phyloP scores from a whole-genome alignment of 2,797 vertebrate species.

The Sebastes itinus region DNA sequence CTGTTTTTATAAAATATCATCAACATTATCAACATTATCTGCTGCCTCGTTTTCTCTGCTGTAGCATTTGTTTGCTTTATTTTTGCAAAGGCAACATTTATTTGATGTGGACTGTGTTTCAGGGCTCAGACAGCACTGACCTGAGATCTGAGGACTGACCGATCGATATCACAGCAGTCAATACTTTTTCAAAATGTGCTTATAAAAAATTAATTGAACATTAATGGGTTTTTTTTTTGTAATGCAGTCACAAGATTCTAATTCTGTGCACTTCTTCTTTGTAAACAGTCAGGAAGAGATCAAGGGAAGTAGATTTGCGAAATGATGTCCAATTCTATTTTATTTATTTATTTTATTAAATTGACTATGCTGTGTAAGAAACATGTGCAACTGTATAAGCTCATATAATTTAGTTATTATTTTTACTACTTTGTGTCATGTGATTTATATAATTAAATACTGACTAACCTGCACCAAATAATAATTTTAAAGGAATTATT shows the following conservation, averaged over 20 bases:
- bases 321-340: neutral
- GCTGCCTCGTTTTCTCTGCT: neutral
- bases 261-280: neutral
- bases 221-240: neutral
- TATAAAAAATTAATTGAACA: neutral
- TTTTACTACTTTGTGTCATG: neutral
- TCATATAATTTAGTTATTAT: neutral
- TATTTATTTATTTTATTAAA: neutral
- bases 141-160: neutral
- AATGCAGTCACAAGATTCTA: neutral
- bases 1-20: neutral
- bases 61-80: neutral
- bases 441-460: neutral
- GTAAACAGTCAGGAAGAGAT: neutral
- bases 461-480: neutral
- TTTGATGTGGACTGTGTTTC: neutral
- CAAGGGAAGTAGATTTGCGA: neutral
- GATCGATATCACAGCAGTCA: neutral
- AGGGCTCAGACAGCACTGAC: slow-evolving; percentile 5
- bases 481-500: neutral
- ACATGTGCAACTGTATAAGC: neutral
- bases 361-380: neutral
- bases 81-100: neutral
- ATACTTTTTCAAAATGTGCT: neutral
- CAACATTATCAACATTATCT: neutral